Evolutionary conservation across 2,888 invertebrate genomes (phyloP).

Genomic region (Pyrochroa serraticornis): DNA sequence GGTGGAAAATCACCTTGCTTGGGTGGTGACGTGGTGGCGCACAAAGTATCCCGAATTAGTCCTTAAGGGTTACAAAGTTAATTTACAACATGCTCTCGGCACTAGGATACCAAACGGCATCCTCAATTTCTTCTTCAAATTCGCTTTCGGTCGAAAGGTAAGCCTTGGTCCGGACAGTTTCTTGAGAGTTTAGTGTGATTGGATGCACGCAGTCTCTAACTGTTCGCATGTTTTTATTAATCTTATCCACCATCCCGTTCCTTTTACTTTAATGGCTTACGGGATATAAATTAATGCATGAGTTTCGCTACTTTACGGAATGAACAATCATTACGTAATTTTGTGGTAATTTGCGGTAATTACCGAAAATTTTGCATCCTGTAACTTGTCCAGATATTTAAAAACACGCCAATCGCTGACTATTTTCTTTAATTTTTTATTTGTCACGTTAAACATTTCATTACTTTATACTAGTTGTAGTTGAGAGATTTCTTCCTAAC

Average conservation of each 20-base stretch:
- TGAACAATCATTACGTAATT: slow-evolving; percentile 1
- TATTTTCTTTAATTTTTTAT: no score
- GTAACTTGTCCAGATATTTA: no score
- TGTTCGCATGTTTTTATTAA: neutral
- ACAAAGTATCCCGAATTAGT: slow-evolving; percentile 89
- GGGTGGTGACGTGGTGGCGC: slow-evolving; percentile 92
- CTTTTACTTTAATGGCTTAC: no score
- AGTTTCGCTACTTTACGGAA: no score
- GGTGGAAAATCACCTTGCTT: slow-evolving; percentile 92
- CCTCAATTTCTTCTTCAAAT: slow-evolving; percentile 89
- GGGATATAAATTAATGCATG: no score
- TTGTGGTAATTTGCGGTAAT: neutral
- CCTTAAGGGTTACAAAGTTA: slow-evolving; percentile 89
- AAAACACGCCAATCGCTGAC: no score
- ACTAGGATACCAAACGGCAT: slow-evolving; percentile 86
- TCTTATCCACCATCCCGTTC: neutral
- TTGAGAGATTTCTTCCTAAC: no score
- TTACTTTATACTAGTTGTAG: no score
- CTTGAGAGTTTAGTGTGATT: no score
- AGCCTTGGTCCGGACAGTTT: slow-evolving; percentile 37
- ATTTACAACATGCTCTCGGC: slow-evolving; percentile 86
- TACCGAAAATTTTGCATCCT: no score
- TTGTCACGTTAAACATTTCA: no score
- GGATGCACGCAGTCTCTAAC: slow-evolving; percentile 9
- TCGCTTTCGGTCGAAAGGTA: slow-evolving; percentile 86